Percentiles rank a stretch among this genome's conserved stretches.
Evolutionary conservation across 2,113 vertebrate genomes (phyloP).

Genomic region (Dascyllus trimaculatus): DNA sequence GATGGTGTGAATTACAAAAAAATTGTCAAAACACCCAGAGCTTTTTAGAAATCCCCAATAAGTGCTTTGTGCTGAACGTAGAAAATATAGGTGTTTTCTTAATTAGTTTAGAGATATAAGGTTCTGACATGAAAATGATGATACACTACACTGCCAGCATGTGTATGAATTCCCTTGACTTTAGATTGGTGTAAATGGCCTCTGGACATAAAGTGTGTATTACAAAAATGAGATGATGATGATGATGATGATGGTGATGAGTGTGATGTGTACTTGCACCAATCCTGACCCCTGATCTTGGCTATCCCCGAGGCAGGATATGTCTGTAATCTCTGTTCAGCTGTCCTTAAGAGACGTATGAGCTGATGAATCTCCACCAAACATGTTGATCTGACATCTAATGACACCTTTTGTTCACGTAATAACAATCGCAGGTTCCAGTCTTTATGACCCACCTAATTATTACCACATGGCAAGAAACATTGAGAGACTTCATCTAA

Average conservation of each 20-base stretch:
- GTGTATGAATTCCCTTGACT: too few species aligned
- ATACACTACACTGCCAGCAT: too few species aligned
- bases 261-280: conserved; percentile 58
- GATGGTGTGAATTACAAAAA: too few species aligned
- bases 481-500: conserved; percentile 26
- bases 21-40: too few species aligned
- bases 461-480: conserved; percentile 13
- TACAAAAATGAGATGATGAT: conserved; percentile 36
- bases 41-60: too few species aligned
- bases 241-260: conserved; percentile 41
- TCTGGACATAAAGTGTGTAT: conserved; percentile 26
- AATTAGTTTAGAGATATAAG: too few species aligned
- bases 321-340: conserved; percentile 22
- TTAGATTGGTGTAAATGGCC: conserved; percentile 36
- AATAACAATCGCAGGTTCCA: conserved; percentile 2
- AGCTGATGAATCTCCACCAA: conserved; percentile 35
- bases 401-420: conserved; percentile 33
- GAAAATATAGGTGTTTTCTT: too few species aligned
- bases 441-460: conserved; percentile 31
- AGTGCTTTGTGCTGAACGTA: too few species aligned
- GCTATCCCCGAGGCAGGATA: conserved; percentile 12
- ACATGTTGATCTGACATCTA: neutral
- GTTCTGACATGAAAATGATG: too few species aligned
- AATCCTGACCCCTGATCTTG: conserved; percentile 46
- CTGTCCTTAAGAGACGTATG: conserved; percentile 4